A percentile compares a stretch with the other conserved stretches of the same genome.
Evolutionary conservation across 1,140 invertebrate genomes (phyloP).

Genomic region (Zaprionus inermis): DNA sequence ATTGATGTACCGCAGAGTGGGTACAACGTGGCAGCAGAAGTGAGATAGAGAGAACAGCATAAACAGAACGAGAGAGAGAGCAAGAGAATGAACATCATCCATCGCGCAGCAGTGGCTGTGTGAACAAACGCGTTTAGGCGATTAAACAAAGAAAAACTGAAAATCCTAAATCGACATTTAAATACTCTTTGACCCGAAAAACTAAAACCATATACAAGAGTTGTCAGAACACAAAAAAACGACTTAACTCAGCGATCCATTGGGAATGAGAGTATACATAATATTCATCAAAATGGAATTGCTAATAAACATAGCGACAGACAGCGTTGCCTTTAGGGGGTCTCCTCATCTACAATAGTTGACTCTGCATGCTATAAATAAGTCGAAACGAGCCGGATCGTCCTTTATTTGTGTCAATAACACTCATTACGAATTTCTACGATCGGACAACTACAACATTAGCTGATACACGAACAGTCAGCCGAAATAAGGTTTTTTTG

Average conservation of each 20-base stretch:
- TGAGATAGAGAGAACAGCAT: neutral
- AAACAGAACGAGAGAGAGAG: neutral
- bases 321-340: too few species aligned
- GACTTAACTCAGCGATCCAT: neutral
- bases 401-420: too few species aligned
- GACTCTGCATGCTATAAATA: too few species aligned
- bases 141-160: constrained; percentile 33
- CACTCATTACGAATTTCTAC: too few species aligned
- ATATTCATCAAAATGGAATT: too few species aligned
- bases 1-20: constrained; percentile 51
- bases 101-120: constrained; percentile 16
- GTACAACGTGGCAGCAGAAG: neutral
- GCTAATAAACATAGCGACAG: too few species aligned
- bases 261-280: too few species aligned
- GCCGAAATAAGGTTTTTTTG: too few species aligned
- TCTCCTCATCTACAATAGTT: too few species aligned
- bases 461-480: too few species aligned
- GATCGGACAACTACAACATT: too few species aligned
- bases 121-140: constrained; percentile 32
- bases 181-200: constrained; percentile 5
- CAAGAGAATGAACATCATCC: constrained; percentile 14
- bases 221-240: neutral
- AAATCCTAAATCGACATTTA: constrained; percentile 8
- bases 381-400: too few species aligned
- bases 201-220: neutral